Evolutionary conservation across 2,113 vertebrate species (phyloP).

Genomic region (Rhinichthys klamathensis): DNA sequence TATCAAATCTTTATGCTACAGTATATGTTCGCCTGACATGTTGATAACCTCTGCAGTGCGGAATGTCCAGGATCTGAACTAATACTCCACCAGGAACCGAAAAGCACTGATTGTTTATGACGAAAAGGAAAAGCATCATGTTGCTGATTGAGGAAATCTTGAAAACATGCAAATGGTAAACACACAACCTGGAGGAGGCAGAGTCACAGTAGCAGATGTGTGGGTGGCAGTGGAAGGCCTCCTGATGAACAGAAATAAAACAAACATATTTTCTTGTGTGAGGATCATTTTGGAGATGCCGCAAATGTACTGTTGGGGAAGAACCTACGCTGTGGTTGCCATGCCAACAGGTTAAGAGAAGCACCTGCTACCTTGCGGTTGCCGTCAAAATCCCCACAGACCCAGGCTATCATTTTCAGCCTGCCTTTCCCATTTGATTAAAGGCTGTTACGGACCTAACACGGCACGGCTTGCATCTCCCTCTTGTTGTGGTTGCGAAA

Average conservation of each 20-base stretch:
- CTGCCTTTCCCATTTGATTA: constrained; percentile 48
- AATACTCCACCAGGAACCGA: neutral
- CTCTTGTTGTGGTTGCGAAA: constrained; percentile 51
- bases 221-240: constrained; percentile 11
- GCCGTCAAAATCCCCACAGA: constrained; percentile 38
- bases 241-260: constrained; percentile 21
- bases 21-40: neutral
- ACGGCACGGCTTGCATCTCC: constrained; percentile 14
- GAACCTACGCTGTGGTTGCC: constrained; percentile 40
- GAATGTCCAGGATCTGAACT: no score
- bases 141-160: constrained; percentile 10
- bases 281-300: neutral
- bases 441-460: constrained; percentile 34
- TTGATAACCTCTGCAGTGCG: neutral
- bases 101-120: neutral
- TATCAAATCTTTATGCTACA: neutral
- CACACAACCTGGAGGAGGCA: constrained; percentile 28
- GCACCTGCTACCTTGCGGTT: constrained; percentile 42
- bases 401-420: constrained; percentile 39
- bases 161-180: constrained; percentile 30
- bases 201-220: constrained; percentile 29
- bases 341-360: constrained; percentile 52
- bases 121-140: neutral
- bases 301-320: constrained; percentile 4
- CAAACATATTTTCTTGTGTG: constrained; percentile 23